Base-by-base conservation (phyloP, 64 coral and sea anemone species). In the Hydrozoanthus tunicans region DNA sequence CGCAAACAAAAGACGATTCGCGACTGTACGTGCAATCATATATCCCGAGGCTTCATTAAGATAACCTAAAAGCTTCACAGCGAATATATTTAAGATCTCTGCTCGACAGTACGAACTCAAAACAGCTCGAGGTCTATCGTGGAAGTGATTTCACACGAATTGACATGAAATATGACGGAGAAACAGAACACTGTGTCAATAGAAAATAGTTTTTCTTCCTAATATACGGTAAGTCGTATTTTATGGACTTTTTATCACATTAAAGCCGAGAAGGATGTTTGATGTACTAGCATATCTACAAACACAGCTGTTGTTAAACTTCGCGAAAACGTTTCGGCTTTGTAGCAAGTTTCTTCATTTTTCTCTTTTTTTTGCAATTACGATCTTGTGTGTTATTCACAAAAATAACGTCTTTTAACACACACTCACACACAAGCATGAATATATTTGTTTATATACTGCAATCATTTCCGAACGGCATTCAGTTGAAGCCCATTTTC, bases 1-100 rank as follows among this genome's bases (percentile, higher is more conserved):
- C 10, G 68, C 54, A 59, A 74, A 88, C 84, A 88, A 88, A 73
- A 60, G 66, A 75, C 15, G 6, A 6, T 32, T 56, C 66, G 56
- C 32, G 68, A 73, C 32, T 51, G 69, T 74, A 74, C 69, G 68
- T 74, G 69, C 2, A 7, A 27, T 23, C 27, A 23, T 86, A 58
- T 88, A 74, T 88, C 69, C 84, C 10, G 5, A 9, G 68, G 84
- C 68, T 88, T 72, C 74, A 88, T 88, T 73, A 73, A 57, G 54
- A 74, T 73, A 88, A 88, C 13, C 68, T 59, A 12, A 24, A 74
- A 73, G 24, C 69, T 32, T 12, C 20, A 75, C 26, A 74, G 51
- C 53, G 20, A 59, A 74, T 73, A 8, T 73, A 86, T 75, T 73
- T 74, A 88, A 72, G 32, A 73, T 58, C 68, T 74, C 83, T 88